A percentile compares a stretch with the other conserved stretches of the same genome.
Conservation (phyloP, 2,888 invertebrate genomes). For the Hemistola chrysoprasaria region DNA sequence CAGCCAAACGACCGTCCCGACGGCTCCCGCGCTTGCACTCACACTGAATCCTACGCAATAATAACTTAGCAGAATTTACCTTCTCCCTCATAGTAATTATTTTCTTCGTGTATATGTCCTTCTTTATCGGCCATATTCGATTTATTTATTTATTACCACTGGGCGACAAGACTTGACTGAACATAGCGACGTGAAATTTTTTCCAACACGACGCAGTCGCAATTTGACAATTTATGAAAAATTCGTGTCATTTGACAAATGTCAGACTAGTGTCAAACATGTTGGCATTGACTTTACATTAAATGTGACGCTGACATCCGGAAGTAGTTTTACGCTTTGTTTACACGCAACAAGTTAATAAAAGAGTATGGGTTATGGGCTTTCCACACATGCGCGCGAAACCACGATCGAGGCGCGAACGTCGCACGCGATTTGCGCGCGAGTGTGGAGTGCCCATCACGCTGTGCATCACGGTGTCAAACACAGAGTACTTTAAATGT, state of each 20-base stretch:
- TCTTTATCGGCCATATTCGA: conserved; percentile 79
- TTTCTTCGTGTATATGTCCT: conserved; percentile 77
- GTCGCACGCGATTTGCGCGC: too few species aligned
- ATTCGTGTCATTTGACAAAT: conserved; percentile 64
- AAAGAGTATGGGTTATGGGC: too few species aligned
- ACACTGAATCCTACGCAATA: conserved; percentile 65
- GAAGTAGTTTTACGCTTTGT: neutral
- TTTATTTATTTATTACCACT: conserved; percentile 66
- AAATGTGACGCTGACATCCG: neutral
- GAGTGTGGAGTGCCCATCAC: too few species aligned
- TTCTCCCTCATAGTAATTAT: conserved; percentile 76
- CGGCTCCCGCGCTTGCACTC: conserved; percentile 60
- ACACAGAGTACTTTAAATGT: too few species aligned
- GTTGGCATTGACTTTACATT: neutral
- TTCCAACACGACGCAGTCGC: conserved; percentile 78
- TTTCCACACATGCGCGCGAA: too few species aligned
- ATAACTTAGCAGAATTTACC: conserved; percentile 77
- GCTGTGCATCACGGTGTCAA: too few species aligned
- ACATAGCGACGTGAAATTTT: conserved; percentile 78
- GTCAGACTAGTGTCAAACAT: conserved; percentile 3
- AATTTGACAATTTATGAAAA: conserved; percentile 63
- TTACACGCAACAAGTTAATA: too few species aligned
- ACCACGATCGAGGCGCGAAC: too few species aligned
- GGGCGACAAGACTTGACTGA: conserved; percentile 72
- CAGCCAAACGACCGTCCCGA: conserved; percentile 53